Conservation (phyloP, 2,888 invertebrate genomes). For the Cephus pulcher region DNA sequence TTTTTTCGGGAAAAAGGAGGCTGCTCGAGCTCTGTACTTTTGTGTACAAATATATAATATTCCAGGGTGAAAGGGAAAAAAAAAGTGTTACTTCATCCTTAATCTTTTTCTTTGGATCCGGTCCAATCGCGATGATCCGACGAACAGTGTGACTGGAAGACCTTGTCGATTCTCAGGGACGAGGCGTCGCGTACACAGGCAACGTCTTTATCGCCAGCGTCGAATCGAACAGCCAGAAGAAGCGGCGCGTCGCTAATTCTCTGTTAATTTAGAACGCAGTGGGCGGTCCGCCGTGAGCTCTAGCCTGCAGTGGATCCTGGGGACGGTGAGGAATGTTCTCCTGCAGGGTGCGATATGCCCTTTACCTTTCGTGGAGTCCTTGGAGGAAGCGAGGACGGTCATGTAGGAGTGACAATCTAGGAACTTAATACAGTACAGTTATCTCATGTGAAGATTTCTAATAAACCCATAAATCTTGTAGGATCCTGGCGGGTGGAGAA, state of each 20-base stretch:
- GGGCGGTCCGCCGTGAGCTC: conserved; percentile 24
- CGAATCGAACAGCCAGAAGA: conserved; percentile 7
- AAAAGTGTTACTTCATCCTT: background rate
- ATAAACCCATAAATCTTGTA: background rate
- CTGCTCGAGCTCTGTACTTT: background rate
- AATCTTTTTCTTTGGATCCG: background rate
- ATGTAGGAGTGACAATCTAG: background rate
- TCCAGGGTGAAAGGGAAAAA: background rate
- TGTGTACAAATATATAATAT: background rate
- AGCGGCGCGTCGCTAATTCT: conserved; percentile 33
- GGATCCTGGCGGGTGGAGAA: background rate
- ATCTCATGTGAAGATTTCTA: background rate
- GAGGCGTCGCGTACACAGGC: background rate
- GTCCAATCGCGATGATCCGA: background rate
- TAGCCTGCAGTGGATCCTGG: background rate
- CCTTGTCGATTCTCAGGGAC: background rate
- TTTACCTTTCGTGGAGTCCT: background rate
- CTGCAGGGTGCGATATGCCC: background rate
- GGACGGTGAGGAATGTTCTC: conserved; percentile 2
- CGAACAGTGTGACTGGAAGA: background rate
- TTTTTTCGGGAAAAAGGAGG: background rate
- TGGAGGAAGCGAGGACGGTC: background rate
- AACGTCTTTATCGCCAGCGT: conserved; percentile 11
- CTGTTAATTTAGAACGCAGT: conserved; percentile 30
- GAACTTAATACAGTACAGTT: background rate